Conservation (phyloP, 2,113 vertebrate genomes). For the Miniopterus natalensis region DNA sequence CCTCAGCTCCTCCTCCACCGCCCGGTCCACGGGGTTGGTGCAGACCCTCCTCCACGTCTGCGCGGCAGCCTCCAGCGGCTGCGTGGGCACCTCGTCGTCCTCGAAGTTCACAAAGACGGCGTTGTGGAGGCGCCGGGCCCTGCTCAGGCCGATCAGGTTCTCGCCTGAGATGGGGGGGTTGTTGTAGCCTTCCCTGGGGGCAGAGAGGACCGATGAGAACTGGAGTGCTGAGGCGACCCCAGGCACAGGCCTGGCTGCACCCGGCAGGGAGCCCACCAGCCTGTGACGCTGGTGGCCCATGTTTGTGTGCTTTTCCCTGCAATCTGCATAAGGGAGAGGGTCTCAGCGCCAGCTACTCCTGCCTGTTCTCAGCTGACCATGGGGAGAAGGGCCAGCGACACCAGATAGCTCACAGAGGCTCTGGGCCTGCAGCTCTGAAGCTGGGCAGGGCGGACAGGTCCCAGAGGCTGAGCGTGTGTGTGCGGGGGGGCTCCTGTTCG, state of each 20-base stretch:
- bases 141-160: conserved; percentile 94
- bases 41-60: conserved; percentile 92
- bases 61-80: conserved; percentile 92
- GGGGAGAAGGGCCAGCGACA: accelerated
- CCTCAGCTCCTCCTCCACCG: conserved; percentile 90
- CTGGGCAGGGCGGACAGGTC: not conserved
- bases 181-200: conserved; percentile 88
- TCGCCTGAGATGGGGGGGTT: conserved; percentile 87
- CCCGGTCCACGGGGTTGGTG: conserved; percentile 89
- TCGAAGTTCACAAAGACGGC: conserved; percentile 95
- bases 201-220: not conserved
- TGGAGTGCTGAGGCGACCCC: accelerated
- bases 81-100: conserved; percentile 89
- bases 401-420: not conserved
- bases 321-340: not conserved
- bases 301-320: not conserved
- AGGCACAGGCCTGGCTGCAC: accelerated
- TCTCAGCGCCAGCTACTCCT: not conserved
- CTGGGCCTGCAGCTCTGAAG: not conserved
- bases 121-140: conserved; percentile 95
- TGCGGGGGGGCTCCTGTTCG: not conserved
- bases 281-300: accelerated
- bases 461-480: not conserved
- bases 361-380: not conserved
- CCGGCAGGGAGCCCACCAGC: not conserved